Evolutionary conservation across 1,140 invertebrate genomes (phyloP).

Genomic region (Drosophila nigrodunni): DNA sequence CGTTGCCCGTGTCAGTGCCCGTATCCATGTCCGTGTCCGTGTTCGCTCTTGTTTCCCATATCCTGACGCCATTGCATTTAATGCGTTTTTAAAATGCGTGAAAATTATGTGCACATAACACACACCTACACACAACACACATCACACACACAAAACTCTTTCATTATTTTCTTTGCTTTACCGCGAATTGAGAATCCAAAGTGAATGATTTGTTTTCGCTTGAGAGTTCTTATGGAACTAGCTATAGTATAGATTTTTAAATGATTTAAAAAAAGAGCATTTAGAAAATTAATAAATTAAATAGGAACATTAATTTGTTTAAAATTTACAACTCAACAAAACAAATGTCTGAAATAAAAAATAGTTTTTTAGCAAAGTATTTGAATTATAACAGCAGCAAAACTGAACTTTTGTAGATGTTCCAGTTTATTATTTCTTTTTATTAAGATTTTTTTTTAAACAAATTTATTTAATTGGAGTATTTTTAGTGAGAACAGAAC

Average conservation of each 20-base stretch:
- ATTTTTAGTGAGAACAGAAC: too few relatives aligned
- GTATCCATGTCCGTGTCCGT: slow-evolving; percentile 9
- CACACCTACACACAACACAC: neutral
- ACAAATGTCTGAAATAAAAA: too few relatives aligned
- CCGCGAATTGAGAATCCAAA: neutral
- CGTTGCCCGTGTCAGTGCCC: neutral
- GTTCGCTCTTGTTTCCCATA: slow-evolving; percentile 34
- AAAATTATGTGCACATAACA: slow-evolving; percentile 48
- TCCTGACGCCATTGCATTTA: slow-evolving; percentile 62
- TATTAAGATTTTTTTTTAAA: too few relatives aligned
- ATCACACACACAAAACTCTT: neutral
- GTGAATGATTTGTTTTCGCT: slow-evolving; percentile 1
- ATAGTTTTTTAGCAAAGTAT: too few relatives aligned
- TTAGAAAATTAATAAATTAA: too few relatives aligned
- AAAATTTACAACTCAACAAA: too few relatives aligned
- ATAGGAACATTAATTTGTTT: too few relatives aligned
- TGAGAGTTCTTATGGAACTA: neutral
- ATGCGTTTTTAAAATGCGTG: slow-evolving; percentile 61
- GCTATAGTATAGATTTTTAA: neutral
- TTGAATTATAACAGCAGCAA: too few relatives aligned
- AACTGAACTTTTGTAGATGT: too few relatives aligned
- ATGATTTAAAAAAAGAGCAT: neutral
- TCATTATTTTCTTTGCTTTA: neutral
- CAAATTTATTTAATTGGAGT: too few relatives aligned
- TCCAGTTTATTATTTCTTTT: too few relatives aligned